Percentiles rank a stretch among this genome's conserved stretches.
Evolutionary conservation across 2,888 invertebrate genomes (phyloP).

Genomic region (Notodonta ziczac): DNA sequence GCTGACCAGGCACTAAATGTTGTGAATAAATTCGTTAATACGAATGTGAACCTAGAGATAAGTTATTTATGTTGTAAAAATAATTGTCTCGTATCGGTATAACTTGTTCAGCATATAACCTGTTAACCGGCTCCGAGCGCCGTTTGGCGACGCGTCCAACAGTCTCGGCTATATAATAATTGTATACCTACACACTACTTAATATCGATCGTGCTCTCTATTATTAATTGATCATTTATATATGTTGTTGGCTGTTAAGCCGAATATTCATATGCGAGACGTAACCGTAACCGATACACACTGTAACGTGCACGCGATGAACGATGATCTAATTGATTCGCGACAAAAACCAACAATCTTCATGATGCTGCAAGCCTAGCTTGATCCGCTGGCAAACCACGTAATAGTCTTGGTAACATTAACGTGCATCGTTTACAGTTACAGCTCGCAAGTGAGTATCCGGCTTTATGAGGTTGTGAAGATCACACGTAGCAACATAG

Average conservation of each 20-base stretch:
- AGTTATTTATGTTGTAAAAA: conserved; percentile 61
- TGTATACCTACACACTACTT: conserved; percentile 13
- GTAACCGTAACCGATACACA: too few relatives aligned
- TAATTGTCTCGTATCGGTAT: conserved; percentile 50
- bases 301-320: too few relatives aligned
- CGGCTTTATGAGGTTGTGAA: not conserved
- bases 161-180: conserved; percentile 59
- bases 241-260: too few relatives aligned
- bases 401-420: too few relatives aligned
- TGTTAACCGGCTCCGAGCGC: conserved; percentile 19
- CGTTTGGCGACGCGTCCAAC: conserved; percentile 49
- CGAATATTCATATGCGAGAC: too few relatives aligned
- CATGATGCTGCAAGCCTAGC: too few relatives aligned
- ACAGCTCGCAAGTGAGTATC: too few relatives aligned
- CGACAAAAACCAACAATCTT: too few relatives aligned
- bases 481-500: not conserved
- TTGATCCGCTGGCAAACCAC: too few relatives aligned
- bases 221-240: not conserved
- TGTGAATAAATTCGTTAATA: conserved; percentile 24
- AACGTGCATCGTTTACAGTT: too few relatives aligned
- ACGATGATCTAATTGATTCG: too few relatives aligned
- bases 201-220: not conserved
- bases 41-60: conserved; percentile 50
- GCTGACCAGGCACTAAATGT: conserved; percentile 29
- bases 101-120: conserved; percentile 31